Evolutionary conservation across 2,888 invertebrate genomes (phyloP).

Genomic region (Melinopterus prodromus): DNA sequence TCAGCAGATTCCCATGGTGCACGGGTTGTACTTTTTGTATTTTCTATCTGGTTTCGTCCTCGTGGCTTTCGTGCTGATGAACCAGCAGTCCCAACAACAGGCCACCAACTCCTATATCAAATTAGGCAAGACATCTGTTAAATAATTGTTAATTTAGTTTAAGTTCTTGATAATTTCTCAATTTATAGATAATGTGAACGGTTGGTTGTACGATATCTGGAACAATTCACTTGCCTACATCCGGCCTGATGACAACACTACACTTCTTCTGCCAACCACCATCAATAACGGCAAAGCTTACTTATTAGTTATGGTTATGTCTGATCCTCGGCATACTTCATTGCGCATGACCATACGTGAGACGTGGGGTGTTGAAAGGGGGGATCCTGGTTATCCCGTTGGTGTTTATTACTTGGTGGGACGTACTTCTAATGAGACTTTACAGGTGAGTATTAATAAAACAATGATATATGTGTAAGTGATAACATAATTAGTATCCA

Average conservation of each 20-base stretch:
- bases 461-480: not conserved
- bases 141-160: too few species aligned
- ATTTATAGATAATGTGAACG: constrained; percentile 60
- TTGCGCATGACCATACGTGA: constrained; percentile 73
- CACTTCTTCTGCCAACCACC: constrained; percentile 68
- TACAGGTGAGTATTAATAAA: constrained; percentile 56
- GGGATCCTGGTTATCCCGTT: constrained; percentile 56
- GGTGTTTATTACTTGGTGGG: constrained; percentile 70
- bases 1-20: not conserved
- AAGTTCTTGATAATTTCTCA: too few species aligned
- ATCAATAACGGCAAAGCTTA: constrained; percentile 65
- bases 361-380: constrained; percentile 69
- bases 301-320: constrained; percentile 78
- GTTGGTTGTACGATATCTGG: constrained; percentile 79
- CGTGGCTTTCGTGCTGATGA: not conserved
- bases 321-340: constrained; percentile 73
- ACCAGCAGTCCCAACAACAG: not conserved
- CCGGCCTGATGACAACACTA: constrained; percentile 73
- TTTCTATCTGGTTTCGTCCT: not conserved
- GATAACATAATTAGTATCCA: too few species aligned
- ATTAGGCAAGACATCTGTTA: not conserved
- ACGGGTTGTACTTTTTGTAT: not conserved
- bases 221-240: constrained; percentile 77
- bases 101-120: not conserved
- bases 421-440: constrained; percentile 63